Percentiles rank a stretch among this genome's conserved stretches.
These are phyloP conservation scores for Arvicanthis niloticus DNA, from an alignment of 2,113 vertebrate species.

Conservation along the genomic window DNA sequence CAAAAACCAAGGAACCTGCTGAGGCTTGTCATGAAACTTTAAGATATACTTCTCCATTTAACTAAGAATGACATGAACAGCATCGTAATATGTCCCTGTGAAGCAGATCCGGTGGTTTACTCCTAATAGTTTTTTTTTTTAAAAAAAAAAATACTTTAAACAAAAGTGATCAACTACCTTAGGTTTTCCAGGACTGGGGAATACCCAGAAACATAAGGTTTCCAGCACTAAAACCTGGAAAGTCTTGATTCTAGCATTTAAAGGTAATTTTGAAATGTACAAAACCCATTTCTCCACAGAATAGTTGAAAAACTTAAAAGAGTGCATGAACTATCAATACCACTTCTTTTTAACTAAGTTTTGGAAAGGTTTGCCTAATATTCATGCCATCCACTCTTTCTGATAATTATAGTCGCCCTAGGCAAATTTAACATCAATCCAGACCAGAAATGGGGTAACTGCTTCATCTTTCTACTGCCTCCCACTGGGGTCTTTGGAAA, in stretches of 20 bases:
- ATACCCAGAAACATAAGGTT: not conserved
- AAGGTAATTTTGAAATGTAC: not conserved
- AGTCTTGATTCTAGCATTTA: not conserved
- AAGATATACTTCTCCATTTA: not conserved
- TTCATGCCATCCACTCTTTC: not conserved
- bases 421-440: not conserved
- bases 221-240: not conserved
- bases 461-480: not conserved
- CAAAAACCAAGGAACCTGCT: constrained; percentile 60
- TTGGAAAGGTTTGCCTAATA: not conserved
- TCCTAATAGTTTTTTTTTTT: not conserved
- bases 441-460: not conserved
- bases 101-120: not conserved
- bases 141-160: not conserved
- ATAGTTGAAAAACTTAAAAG: not conserved
- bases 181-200: not conserved
- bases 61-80: not conserved
- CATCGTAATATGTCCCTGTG: not conserved
- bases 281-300: not conserved
- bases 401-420: not conserved
- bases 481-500: constrained; percentile 7
- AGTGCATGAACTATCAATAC: not conserved
- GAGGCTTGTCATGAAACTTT: constrained; percentile 52
- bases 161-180: not conserved
- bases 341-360: not conserved